Base-by-base conservation (phyloP, 2,888 invertebrate species). In the Ferdinandea cuprea region DNA sequence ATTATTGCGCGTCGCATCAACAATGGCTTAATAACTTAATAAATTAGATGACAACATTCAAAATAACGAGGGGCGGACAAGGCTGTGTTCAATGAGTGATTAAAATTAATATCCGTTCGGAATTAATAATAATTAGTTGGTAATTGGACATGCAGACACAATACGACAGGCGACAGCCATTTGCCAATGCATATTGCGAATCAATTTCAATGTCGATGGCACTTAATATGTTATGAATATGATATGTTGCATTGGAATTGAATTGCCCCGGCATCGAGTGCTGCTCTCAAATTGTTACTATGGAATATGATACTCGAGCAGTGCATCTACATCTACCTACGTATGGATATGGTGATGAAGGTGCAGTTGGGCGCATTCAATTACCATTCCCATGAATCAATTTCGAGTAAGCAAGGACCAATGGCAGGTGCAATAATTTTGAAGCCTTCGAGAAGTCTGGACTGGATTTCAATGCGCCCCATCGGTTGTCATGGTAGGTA, bases 61-160 rank as follows among this genome's bases (percentile, higher is more conserved):
- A 17, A 19, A 15, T 21, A 40, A 32, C n/a, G 46, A 40, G 35
- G 50, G 17, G 63, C 50, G 50, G 42, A 19, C 13, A 40, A 61
- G 56, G 35, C 48, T 42, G n/a, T 50, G 73, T 65, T 71, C 77
- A 71, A 52, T 77, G 78, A 78, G 81, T 83, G 81, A 83, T 83
- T 83, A 83, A 77, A 83, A 83, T 83, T 83, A 83, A 83, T 83
- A 78, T 83, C 81, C 81, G 71, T 72, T 78, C 72, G 56, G 72
- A 72, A 83, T 83, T 83, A 83, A 83, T 83, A 66, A 78, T 72
- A 83, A 83, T 83, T 83, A 83, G 78, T 68, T 83, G 71, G 61
- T 83, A 83, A 83, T 83, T 83, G 78, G 66, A 83, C 56, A 68
- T 40, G 78, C 78, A 83, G 81, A 83, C 81, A 81, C 79, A 79